Conservation (phyloP, 1,140 invertebrate genomes). For the Heliothis virescens region DNA sequence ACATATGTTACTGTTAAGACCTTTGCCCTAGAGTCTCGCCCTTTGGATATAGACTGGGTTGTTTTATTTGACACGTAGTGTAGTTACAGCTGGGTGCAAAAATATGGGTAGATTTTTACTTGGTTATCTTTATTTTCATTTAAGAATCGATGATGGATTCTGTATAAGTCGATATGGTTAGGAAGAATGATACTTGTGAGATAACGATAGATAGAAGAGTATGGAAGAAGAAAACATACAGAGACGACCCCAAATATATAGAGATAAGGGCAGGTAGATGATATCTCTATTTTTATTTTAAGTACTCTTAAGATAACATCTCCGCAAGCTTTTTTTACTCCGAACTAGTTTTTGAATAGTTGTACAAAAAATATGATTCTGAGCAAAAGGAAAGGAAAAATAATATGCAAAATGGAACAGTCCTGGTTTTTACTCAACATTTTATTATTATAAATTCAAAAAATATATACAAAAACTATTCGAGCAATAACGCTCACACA, state of each 20-base stretch:
- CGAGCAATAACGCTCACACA: slow-evolving; percentile 30
- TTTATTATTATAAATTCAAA: slow-evolving; percentile 31
- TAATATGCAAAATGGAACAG: slow-evolving; percentile 14
- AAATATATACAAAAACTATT: slow-evolving; percentile 38
- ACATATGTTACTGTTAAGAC: slow-evolving; percentile 29
- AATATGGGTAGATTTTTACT: no score
- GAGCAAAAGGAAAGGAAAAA: background rate
- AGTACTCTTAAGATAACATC: no score
- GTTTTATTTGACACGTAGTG: background rate
- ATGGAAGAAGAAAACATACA: no score
- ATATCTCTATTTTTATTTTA: no score
- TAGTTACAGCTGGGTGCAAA: background rate
- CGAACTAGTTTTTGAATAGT: background rate
- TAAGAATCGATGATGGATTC: no score
- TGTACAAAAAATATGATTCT: slow-evolving; percentile 6
- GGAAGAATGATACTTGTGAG: no score
- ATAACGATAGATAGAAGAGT: no score
- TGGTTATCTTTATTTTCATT: no score
- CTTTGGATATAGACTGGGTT: background rate
- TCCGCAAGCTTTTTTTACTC: no score
- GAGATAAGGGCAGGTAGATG: no score
- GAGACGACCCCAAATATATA: no score
- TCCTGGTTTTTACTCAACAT: slow-evolving; percentile 3
- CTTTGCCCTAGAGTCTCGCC: background rate
- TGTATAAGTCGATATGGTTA: no score